Base-by-base conservation (phyloP, 1,140 invertebrate species). In the Harpegnathos saltator region DNA sequence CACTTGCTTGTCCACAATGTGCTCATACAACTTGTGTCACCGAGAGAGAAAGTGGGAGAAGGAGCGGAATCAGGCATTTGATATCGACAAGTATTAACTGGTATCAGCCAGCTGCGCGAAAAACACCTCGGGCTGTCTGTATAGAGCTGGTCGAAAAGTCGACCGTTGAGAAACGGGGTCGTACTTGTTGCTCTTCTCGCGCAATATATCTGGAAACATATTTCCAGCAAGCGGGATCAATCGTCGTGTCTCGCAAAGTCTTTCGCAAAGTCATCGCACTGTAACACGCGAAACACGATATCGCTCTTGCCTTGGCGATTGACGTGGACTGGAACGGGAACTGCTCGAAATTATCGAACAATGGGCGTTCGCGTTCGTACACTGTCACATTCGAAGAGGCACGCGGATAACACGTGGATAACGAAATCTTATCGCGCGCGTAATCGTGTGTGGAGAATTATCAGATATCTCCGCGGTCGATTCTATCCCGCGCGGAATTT, bases 31-130 rank as follows among this genome's bases (percentile, higher is more conserved):
- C n/a, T n/a, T 54, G 26, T 65, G 59, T 75, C 44, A 50, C 12
- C 33, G 56, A 33, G 14, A 50, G 59, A 44, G 38, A 44, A 44
- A 44, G 38, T 7, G 7, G 11, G 38, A 44, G 7, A 44, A 9
- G 9, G 3, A 44, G 38, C 4, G 38, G 11, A 11, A 4, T 7
- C 50, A n/a, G 15, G 22, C 71, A 33, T n/a, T 17, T 11, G 38
- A 81, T 59, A 81, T 74, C 48, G 1, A 38, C 24, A 29, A 38
- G 54, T 72, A 38, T 61, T 17, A 81, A 72, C 44, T 72, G 29
- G 54, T 61, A 50, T 52, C 24, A 72, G 33, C 29, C 26, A 50
- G 38, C 26, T 62, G 38, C n/a, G 19, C n/a, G 7, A 56, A 14
- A 14, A 24, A 14, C 19, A 24, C 14, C 22, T 61, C 22, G 1